Evolutionary conservation across 2,113 vertebrate genomes (phyloP), one percentile per base, ranked within the genome.

Genomic region (Herpetotheres cachinnans): DNA sequence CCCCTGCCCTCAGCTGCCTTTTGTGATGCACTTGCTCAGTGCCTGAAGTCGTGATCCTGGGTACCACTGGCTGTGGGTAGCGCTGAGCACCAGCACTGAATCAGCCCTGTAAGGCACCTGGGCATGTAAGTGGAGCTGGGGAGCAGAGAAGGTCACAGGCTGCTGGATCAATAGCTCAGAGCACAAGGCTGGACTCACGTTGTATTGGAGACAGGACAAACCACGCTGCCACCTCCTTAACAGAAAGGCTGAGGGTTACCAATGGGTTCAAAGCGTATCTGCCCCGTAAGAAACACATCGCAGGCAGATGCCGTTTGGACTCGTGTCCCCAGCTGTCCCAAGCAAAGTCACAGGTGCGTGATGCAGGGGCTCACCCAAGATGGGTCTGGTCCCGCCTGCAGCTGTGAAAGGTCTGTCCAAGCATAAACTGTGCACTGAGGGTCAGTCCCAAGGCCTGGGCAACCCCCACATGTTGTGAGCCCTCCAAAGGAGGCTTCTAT

Each of bases 401-500:
- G 21, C 63, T 3, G 11, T 1, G 9, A 11, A 30, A 34, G 46
- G n/a, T 61, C 22, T 17, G 55, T 36, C 55, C 10, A 13, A 20
- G 77, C 50, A 74, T 21, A 22, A 52, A 12, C 11, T 10, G 9
- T 9, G 46, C 29, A 16, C 36, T 8, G 18, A 22, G 22, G 15
- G 11, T 32, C 63, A 24, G 10, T 25, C 16, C 63, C 76, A 14
- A 10, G 54, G n/a, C 49, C 15, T 9, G 21, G 24, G 27, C 71
- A 58, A 27, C 30, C 82, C n/a, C 21, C 30, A 3, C 2, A 1
- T 2, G 8, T 49, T 10, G 24, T 1, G 13, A 63, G 34, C 49
- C 67, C 38, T 22, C 9, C 12, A 36, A 4, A 21, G 0, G 11
- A 55, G 21, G 40, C 1, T 32, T 11, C 17, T 6, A 0, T 20